These are phyloP conservation scores for Holacanthus passer DNA, from an alignment of 2,113 vertebrate species.

Conservation along the genomic window DNA sequence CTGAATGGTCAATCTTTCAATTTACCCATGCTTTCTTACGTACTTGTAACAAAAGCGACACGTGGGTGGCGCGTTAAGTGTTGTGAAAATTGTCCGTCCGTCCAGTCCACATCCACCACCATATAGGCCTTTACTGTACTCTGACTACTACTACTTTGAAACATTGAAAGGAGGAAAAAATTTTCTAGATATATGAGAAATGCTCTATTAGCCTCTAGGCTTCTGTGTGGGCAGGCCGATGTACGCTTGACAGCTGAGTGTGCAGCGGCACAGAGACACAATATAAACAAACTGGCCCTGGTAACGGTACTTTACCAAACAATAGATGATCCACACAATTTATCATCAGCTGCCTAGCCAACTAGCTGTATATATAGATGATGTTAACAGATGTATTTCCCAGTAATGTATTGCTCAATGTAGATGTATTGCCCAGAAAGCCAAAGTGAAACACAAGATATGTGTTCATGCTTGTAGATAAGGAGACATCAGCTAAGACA, in stretches of 20 bases:
- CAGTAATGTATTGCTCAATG: too few relatives aligned
- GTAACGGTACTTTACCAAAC: conserved; percentile 10
- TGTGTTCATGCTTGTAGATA: neutral
- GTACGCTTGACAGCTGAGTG: conserved; percentile 25
- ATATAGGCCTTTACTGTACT: neutral
- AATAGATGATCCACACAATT: neutral
- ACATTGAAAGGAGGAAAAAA: neutral
- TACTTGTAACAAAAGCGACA: neutral
- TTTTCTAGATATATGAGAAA: neutral
- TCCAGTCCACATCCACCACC: neutral
- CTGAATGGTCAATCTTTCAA: neutral
- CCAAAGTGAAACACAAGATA: neutral
- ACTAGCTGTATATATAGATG: neutral
- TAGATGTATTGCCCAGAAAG: too few relatives aligned
- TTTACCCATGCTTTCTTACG: neutral
- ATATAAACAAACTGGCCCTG: conserved; percentile 22
- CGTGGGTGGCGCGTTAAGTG: neutral
- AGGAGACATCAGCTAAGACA: neutral
- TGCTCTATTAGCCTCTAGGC: conserved; percentile 24
- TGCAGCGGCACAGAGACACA: neutral
- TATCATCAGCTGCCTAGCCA: neutral
- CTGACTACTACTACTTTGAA: too few relatives aligned
- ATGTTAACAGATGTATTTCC: neutral
- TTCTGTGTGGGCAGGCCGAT: conserved; percentile 12
- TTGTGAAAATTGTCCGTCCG: neutral